A percentile compares a stretch with the other conserved stretches of the same genome.
Conservation (phyloP, 1,140 invertebrate genomes). For the Heliconius melpomene region DNA sequence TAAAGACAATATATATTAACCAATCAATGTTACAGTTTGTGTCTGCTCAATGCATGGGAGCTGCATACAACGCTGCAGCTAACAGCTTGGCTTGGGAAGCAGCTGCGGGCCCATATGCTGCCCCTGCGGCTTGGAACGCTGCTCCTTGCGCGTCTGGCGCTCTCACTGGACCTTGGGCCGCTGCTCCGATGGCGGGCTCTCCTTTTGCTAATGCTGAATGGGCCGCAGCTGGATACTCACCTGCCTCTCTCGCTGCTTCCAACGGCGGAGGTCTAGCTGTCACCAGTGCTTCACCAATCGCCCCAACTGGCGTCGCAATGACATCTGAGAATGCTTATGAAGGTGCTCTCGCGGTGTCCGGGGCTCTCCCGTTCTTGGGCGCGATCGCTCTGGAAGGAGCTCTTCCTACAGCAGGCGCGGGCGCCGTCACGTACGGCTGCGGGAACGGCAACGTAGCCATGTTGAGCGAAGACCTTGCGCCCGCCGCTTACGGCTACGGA, state of each 20-base stretch:
- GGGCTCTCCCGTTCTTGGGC: conserved; percentile 39
- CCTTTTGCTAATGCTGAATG: conserved; percentile 30
- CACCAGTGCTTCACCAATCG: conserved; percentile 43
- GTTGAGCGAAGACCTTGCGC: conserved; percentile 29
- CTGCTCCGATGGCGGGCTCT: conserved; percentile 6
- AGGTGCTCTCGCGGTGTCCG: conserved; percentile 35
- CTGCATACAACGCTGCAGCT: conserved; percentile 17
- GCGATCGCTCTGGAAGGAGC: conserved; percentile 34
- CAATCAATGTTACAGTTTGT: conserved; percentile 14
- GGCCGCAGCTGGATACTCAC: conserved; percentile 14
- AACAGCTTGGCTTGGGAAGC: conserved; percentile 19
- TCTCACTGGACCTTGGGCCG: conserved; percentile 17
- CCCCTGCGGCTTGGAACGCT: background rate
- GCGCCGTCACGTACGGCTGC: conserved; percentile 42
- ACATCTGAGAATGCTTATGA: conserved; percentile 41
- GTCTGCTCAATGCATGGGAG: too few species aligned
- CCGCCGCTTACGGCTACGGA: conserved; percentile 3
- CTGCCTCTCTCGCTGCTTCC: conserved; percentile 24
- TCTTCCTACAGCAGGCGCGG: conserved; percentile 47
- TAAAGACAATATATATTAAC: too few species aligned
- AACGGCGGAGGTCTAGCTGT: conserved; percentile 39
- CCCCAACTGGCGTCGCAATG: conserved; percentile 36
- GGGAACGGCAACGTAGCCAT: conserved; percentile 43
- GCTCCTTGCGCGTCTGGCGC: background rate
- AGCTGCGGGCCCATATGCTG: background rate